A percentile compares a stretch with the other conserved stretches of the same genome.
phyloP scores from a whole-genome alignment of 2,888 invertebrate genomes.

The Chrysopilus asiliformis region DNA sequence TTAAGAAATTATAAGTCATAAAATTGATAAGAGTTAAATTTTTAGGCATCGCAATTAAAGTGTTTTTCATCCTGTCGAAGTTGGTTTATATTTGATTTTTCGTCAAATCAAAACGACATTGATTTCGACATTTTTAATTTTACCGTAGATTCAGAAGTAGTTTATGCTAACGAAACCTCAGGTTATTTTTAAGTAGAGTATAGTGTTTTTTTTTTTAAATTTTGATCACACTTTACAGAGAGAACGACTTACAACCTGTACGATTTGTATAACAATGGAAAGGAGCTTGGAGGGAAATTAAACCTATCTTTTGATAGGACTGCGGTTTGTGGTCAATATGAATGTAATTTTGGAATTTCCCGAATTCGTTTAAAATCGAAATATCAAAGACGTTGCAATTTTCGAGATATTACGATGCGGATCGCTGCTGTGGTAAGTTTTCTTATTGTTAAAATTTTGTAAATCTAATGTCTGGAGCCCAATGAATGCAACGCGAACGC shows the following conservation, averaged over 20 bases:
- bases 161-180: slow-evolving; percentile 19
- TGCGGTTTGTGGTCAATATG: not conserved
- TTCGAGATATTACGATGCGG: slow-evolving; percentile 25
- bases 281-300: slow-evolving; percentile 25
- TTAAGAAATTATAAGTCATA: too few relatives aligned
- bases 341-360: too few relatives aligned
- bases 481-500: too few relatives aligned
- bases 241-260: too few relatives aligned
- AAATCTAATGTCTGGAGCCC: too few relatives aligned
- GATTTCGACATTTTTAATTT: too few relatives aligned
- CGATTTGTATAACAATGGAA: slow-evolving; percentile 33
- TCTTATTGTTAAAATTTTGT: too few relatives aligned
- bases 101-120: too few relatives aligned
- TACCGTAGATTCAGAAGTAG: slow-evolving; percentile 26
- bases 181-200: too few relatives aligned
- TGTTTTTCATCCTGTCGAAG: slow-evolving; percentile 20
- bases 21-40: too few relatives aligned
- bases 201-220: too few relatives aligned
- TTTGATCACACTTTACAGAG: too few relatives aligned
- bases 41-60: slow-evolving; percentile 20
- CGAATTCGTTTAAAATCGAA: slow-evolving; percentile 21
- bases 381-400: slow-evolving; percentile 22
- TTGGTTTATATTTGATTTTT: slow-evolving; percentile 25
- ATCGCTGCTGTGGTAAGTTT: slow-evolving; percentile 25
- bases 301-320: slow-evolving; percentile 26